Base-by-base conservation (phyloP, 2,797 vertebrate genomes). In the Anabacerthia variegaticeps region DNA sequence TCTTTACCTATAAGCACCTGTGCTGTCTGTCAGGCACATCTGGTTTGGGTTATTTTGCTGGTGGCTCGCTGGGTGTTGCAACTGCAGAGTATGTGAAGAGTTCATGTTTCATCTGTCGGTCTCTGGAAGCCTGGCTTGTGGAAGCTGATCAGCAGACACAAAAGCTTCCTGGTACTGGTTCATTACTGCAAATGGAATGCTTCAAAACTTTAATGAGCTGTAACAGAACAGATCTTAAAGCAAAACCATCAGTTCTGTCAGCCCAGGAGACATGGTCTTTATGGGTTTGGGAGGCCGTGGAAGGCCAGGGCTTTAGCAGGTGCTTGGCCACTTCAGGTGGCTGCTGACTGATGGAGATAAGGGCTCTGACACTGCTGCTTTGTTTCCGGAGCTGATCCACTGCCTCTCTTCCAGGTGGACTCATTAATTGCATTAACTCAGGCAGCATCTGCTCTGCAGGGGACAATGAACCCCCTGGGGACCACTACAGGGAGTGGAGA, bases 381-480 rank as follows among this genome's bases (percentile, higher is more conserved):
- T 65, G 49, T 78, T 89, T 89, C 48, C 54, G 49, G 56, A 69
- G 71, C 75, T 59, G 59, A 56, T 90, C 0, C 7, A 62, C 75
- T 85, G 74, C 43, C 61, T 79, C 28, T 76, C 68, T 77, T 91
- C 89, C 85, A 93, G 67, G 80, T 93, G 83, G 94, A 86, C 83
- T 94, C 84, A 80, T 93, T 96, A 92, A 92, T 46, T 95, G 88
- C 46, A 71, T 88, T 90, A 92, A 76, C 43, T 89, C 37, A 2
- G 81, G 46, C 86, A 91, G 78, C 87, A 84, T 89, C 88, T 94
- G 94, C 92, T 95, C 77, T 77, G 67, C 69, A 54, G 91, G 79
- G 80, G 46, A 34, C 3, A 1, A 5, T n/a, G 72, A 61, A 23
- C 18, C 23, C 85, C 56, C 55, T 0, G 2, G 90, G 85, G 95